Evolutionary conservation across 2,797 vertebrate genomes (phyloP).

Genomic region (Eulemur coronatus): DNA sequence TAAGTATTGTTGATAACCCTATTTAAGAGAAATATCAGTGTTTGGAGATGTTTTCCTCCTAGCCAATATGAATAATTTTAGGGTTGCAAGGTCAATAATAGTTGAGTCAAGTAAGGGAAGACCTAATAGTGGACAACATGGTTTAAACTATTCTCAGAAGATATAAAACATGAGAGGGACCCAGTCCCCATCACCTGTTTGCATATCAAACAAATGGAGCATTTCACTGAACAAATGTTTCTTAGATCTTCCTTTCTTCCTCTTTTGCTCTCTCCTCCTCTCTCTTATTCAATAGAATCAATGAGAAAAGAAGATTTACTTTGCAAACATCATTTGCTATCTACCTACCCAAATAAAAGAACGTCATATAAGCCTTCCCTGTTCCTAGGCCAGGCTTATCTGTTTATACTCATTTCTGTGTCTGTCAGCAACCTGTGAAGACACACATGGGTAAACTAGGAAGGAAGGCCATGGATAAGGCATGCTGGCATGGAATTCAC

Average conservation of each 20-base stretch:
- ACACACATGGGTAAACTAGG: neutral
- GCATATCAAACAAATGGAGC: neutral
- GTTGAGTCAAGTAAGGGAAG: neutral
- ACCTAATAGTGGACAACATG: fast-evolving
- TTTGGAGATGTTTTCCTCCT: neutral
- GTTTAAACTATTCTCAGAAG: neutral
- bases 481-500: neutral
- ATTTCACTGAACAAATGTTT: neutral
- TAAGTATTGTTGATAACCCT: neutral
- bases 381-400: neutral
- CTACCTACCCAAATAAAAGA: neutral
- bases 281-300: neutral
- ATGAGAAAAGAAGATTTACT: neutral
- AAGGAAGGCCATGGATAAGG: neutral
- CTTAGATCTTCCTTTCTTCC: neutral
- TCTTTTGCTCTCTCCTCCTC: neutral
- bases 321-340: neutral
- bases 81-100: neutral
- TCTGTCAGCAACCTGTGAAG: neutral
- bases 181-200: neutral
- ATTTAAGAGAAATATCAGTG: neutral
- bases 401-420: neutral
- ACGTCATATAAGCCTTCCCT: neutral
- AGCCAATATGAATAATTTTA: neutral
- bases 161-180: neutral